phyloP scores from a whole-genome alignment of 1,140 invertebrate genomes.

The Aphidius ervi region DNA sequence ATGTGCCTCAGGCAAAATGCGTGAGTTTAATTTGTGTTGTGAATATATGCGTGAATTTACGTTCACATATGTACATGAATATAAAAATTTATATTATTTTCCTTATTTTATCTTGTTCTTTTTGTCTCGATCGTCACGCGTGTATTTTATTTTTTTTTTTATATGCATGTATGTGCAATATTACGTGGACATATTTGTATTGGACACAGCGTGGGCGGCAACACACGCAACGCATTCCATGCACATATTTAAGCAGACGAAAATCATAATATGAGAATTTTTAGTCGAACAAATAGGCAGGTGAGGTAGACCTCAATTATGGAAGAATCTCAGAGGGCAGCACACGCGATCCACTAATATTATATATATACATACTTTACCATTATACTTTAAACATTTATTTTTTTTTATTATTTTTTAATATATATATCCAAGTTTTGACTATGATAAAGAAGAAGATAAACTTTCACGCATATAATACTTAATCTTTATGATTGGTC shows the following conservation, averaged over 20 bases:
- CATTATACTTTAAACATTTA: background rate
- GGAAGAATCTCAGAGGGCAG: constrained; percentile 29
- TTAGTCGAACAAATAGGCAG: constrained; percentile 31
- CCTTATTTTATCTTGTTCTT: background rate
- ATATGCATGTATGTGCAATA: background rate
- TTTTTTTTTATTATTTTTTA: too few relatives aligned
- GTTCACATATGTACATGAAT: constrained; percentile 17
- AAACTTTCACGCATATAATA: too few relatives aligned
- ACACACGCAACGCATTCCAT: constrained; percentile 28
- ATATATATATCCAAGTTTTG: too few relatives aligned
- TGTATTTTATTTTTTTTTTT: too few relatives aligned
- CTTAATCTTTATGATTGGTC: too few relatives aligned
- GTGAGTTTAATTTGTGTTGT: constrained; percentile 50
- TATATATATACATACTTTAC: background rate
- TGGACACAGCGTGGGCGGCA: constrained; percentile 34
- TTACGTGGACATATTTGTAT: background rate
- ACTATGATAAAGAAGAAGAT: too few relatives aligned
- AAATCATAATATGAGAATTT: constrained; percentile 36
- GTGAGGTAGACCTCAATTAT: constrained; percentile 32
- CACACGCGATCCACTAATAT: constrained; percentile 24
- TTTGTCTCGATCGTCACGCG: background rate
- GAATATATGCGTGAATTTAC: constrained; percentile 42
- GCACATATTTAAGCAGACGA: constrained; percentile 29
- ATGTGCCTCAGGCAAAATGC: constrained; percentile 35
- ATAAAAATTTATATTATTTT: background rate